Evolutionary conservation across 35 echinoderm and acorn worm genomes (phyloP), one percentile per base, ranked within the genome.

Genomic region (Heliocidaris tuberculata): DNA sequence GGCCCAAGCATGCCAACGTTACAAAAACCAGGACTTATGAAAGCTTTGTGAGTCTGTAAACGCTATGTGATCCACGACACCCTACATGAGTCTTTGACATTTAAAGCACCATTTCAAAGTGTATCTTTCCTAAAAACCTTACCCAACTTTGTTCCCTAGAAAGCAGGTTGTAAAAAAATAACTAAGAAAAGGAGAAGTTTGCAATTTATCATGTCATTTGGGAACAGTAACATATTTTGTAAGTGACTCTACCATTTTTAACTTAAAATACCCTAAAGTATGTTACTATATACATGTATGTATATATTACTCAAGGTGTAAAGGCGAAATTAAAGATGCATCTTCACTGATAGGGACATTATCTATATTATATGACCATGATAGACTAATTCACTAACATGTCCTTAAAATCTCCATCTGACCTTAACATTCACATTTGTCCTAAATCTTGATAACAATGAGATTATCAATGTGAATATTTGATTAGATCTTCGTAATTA

Each of bases 251-350:
- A 19, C 65, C 7, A 78, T 78, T n/a, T 24, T 2, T 78, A 78
- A 78, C 65, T 78, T 78, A n/a, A 78, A 78, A n/a, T 78, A 78
- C 65, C 65, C 65, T 78, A 19, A 78, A 78, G 27, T 78, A n/a
- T 7, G 21, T 78, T 78, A 24, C 65, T 78, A 27, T 78, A 42
- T 42, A 42, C 3, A 42, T 42, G 35, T 42, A 42, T 42, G 35
- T 42, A 42, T 42, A 42, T 42, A 24, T 78, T 78, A 19, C 21
- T 78, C 65, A 78, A 78, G 65, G 65, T 78, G 65, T 56, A 11
- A 56, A 0, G 21, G 27, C 27, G 21, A n/a, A 19, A n/a, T 78
- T 78, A 78, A 78, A 78, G 21, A 78, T 6, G 21, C 21, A 19
- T 4, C 27, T n/a, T 78, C 65, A 78, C 21, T 27, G 27, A 78